phyloP scores from a whole-genome alignment of 2,113 vertebrate genomes.

The Panthera tigris region DNA sequence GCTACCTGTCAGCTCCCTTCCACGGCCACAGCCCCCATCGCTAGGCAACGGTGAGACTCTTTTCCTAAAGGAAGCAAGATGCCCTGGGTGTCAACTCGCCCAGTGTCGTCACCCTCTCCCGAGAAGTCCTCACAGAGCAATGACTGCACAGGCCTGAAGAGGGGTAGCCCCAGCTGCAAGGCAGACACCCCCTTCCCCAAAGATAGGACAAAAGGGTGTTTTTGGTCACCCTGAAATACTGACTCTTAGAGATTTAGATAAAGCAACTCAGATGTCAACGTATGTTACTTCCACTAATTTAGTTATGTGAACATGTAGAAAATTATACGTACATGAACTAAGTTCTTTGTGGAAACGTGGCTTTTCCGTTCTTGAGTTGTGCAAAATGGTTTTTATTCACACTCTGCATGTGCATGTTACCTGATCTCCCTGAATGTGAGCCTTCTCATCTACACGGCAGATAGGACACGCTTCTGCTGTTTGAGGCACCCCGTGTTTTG shows the following conservation, averaged over 20 bases:
- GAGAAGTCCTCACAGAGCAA: not conserved
- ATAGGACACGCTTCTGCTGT: not conserved
- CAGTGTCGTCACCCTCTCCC: rapidly evolving
- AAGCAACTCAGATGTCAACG: not conserved
- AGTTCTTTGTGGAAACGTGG: not conserved
- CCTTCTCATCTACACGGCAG: not conserved
- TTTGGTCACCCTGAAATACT: not conserved
- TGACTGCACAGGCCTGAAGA: not conserved
- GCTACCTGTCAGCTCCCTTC: not conserved
- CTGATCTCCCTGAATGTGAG: not conserved
- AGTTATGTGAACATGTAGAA: rapidly evolving
- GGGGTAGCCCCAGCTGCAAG: not conserved
- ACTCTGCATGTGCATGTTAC: not conserved
- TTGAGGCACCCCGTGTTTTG: not conserved
- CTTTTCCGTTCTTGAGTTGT: not conserved
- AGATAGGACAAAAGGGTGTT: not conserved
- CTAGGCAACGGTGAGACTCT: not conserved
- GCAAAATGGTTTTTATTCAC: not conserved
- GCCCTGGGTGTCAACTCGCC: not conserved
- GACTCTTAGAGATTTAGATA: not conserved
- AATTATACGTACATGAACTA: rapidly evolving
- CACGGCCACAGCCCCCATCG: rapidly evolving
- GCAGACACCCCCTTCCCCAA: not conserved
- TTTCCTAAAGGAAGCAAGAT: not conserved
- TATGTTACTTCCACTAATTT: not conserved